These are phyloP conservation scores for Menura novaehollandiae DNA, from an alignment of 2,113 vertebrate species.

Conservation along the genomic window DNA sequence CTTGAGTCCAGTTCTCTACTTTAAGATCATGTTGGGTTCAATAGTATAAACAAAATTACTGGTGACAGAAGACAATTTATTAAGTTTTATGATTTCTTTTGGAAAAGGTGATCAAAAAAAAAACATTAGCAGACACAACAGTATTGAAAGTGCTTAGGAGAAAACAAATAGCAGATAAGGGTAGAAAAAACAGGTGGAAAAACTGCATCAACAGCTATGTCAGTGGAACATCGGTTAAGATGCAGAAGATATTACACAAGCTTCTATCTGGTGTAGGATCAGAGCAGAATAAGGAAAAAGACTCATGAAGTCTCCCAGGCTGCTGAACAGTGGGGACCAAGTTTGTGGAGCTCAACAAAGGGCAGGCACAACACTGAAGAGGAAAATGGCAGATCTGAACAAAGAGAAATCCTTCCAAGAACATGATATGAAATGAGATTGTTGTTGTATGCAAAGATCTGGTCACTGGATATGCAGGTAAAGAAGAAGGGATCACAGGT, in stretches of 20 bases:
- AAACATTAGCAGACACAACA: background rate
- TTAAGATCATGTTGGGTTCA: background rate
- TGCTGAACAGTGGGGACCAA: background rate
- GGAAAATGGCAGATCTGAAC: background rate
- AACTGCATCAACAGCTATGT: background rate
- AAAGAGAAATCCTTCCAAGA: background rate
- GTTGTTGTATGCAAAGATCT: background rate
- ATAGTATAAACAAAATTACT: background rate
- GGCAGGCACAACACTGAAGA: background rate
- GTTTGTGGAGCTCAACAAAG: background rate
- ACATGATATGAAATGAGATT: background rate
- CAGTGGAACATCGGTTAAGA: background rate
- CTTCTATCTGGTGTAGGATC: background rate
- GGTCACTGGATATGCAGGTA: background rate
- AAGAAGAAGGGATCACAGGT: background rate
- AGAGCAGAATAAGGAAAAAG: background rate
- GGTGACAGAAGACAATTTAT: background rate
- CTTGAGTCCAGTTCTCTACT: background rate
- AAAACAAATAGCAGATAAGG: background rate
- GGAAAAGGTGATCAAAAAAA: background rate
- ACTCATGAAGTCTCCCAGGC: background rate
- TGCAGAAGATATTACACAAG: background rate
- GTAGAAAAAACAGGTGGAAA: background rate
- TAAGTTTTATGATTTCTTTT: background rate
- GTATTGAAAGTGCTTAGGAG: background rate